Conservation (phyloP, 2,113 vertebrate genomes). For the Microcebus murinus region DNA sequence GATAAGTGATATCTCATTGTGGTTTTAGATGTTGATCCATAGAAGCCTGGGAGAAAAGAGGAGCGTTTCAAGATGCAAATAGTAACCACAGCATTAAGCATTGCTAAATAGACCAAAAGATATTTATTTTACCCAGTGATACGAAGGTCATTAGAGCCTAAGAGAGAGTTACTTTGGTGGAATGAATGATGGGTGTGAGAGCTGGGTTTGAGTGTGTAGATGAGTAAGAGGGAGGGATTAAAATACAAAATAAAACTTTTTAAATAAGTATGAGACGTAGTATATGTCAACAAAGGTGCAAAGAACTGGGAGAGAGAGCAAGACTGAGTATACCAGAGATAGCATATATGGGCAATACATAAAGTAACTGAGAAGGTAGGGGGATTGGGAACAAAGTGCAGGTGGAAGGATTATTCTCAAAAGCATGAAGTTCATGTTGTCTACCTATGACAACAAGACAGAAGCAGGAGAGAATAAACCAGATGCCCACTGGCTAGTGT, state of each 20-base stretch:
- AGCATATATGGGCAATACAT: not conserved
- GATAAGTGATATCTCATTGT: too few species aligned
- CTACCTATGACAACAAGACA: not conserved
- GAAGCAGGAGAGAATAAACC: not conserved
- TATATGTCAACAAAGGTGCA: not conserved
- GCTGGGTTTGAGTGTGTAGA: not conserved
- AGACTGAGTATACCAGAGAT: not conserved
- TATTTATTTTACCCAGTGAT: not conserved
- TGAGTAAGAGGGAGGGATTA: not conserved
- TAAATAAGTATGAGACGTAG: not conserved
- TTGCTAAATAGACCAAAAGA: not conserved
- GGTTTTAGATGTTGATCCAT: too few species aligned
- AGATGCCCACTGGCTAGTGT: not conserved
- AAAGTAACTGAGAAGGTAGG: not conserved
- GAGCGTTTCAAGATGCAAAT: too few species aligned
- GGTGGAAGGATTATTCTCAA: not conserved
- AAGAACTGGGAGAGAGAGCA: not conserved
- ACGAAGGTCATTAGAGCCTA: not conserved
- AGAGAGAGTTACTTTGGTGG: not conserved
- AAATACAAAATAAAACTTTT: not conserved
- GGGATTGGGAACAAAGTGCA: not conserved
- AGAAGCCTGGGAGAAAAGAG: too few species aligned
- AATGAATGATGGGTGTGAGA: not conserved
- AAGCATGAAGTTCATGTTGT: not conserved
- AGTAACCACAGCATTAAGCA: not conserved